Base-by-base conservation (phyloP, 2,113 vertebrate species). In the Danionella cerebrum region DNA sequence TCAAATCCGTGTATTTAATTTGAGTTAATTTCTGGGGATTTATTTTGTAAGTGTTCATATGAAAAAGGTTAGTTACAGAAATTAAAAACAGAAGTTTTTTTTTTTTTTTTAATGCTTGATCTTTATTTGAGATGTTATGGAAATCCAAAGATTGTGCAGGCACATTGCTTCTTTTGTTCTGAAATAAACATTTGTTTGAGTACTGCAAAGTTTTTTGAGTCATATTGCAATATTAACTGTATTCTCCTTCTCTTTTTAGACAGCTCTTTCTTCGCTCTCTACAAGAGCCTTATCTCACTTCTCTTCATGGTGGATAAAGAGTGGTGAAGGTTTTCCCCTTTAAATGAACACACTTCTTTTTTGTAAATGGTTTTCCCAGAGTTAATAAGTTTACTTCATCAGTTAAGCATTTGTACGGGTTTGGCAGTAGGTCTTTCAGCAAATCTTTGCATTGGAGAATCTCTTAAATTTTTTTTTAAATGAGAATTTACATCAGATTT, bases 201-300 rank as follows among this genome's bases (percentile, higher is more conserved):
- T 45, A 80, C 53, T 80, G 52, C 41, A 67, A 75, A 82, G 78
- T 70, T 75, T 59, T 68, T 62, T 72, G 68, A 65, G 66, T 76
- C 75, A 65, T 73, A 60, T 74, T 73, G 50, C 84, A 80, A 83
- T 79, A 86, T 90, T 88, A 90, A 87, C 81, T 76, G 63, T 84
- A 67, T 70, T 88, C 81, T 87, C 75, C 80, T 84, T 88, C 78
- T 90, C 83, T 90, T 69, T 88, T 83, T 84, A 14, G 87, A 87
- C 87, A 90, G 87, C 87, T 83, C 84, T 84, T 71, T 58, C 65
- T 73, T 55, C 72, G 52, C 80, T 85, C 81, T 86, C 83, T 81
- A 74, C 84, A 71, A 84, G 75, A 75, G 74, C 59, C 76, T 84
- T 84, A 54, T 82, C 79, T 83, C 82, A 80, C 62, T 75, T 82